Evolutionary conservation across 2,797 vertebrate genomes (phyloP).

Genomic region (Phoeniculus purpureus): DNA sequence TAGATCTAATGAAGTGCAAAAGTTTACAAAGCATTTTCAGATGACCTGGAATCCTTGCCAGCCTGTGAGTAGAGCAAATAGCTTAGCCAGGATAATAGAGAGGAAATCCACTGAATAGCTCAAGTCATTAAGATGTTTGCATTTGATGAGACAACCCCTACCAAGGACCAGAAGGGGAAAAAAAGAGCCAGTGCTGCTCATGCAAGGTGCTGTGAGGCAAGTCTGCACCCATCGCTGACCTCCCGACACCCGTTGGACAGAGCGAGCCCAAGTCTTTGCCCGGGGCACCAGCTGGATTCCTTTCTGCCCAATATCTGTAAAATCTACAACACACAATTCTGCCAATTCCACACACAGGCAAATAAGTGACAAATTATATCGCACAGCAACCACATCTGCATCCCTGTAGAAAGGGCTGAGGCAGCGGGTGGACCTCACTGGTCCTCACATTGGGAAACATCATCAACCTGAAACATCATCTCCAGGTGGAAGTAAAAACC

Average conservation of each 20-base stretch:
- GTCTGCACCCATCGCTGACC: neutral
- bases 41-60: constrained; percentile 39
- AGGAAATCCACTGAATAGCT: constrained; percentile 61
- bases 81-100: constrained; percentile 55
- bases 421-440: neutral
- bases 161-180: neutral
- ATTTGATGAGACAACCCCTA: constrained; percentile 22
- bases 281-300: neutral
- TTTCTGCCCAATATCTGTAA: neutral
- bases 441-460: neutral
- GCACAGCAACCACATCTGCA: neutral
- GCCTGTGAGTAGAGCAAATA: constrained; percentile 46
- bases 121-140: constrained; percentile 60
- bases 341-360: fast-evolving
- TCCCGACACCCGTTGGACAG: fast-evolving
- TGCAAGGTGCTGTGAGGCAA: neutral
- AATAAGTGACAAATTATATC: neutral
- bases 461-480: neutral
- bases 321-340: neutral
- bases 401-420: neutral
- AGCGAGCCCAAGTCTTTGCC: neutral
- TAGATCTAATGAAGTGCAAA: constrained; percentile 24
- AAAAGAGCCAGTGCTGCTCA: neutral
- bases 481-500: neutral
- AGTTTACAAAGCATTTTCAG: constrained; percentile 54